Conservation (phyloP, 2,797 vertebrate genomes). For the Acanthurus tractus region DNA sequence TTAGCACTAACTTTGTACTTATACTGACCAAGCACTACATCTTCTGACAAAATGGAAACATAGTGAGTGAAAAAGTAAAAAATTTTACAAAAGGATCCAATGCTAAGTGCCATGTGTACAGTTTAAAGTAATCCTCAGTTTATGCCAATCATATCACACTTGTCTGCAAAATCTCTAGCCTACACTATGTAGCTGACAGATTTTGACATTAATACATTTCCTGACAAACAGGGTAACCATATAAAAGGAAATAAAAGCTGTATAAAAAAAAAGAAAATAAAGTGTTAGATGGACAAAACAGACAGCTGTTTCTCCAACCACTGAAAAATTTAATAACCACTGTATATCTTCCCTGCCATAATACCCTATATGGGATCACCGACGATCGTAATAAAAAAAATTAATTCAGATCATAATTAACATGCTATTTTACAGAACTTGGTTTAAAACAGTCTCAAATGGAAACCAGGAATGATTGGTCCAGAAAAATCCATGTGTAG, state of each 20-base stretch:
- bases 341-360: conserved; percentile 43
- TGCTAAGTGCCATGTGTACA: conserved; percentile 64
- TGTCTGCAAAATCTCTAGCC: conserved; percentile 32
- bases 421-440: conserved; percentile 30
- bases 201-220: conserved; percentile 31
- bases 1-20: conserved; percentile 68
- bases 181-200: conserved; percentile 5
- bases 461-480: conserved; percentile 27
- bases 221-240: conserved; percentile 39
- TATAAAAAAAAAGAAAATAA: conserved; percentile 39
- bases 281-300: conserved; percentile 15
- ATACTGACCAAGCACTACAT: conserved; percentile 62
- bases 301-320: not conserved
- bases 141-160: conserved; percentile 39
- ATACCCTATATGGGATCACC: conserved; percentile 17
- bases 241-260: conserved; percentile 39
- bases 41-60: conserved; percentile 60
- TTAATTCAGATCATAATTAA: conserved; percentile 43
- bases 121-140: conserved; percentile 44
- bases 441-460: not conserved
- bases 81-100: conserved; percentile 49
- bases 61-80: conserved; percentile 47
- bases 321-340: conserved; percentile 35
- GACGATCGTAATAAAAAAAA: conserved; percentile 49
- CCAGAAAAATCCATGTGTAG: not conserved